Evolutionary conservation across 2,113 vertebrate genomes (phyloP).

Genomic region (Crotalus helleri): DNA sequence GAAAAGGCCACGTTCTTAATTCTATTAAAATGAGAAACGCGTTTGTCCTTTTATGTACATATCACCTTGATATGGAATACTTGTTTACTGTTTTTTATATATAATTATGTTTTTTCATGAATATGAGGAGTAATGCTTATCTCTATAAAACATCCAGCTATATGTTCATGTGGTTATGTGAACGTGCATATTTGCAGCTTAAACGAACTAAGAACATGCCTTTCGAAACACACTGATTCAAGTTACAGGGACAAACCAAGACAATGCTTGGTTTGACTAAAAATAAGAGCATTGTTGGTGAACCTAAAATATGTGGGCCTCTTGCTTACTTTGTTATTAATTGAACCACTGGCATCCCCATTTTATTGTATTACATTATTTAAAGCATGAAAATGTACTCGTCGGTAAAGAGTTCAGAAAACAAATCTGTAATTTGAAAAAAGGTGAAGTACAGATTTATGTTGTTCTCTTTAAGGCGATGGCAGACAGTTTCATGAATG

Average conservation of each 20-base stretch:
- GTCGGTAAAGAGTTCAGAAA: conserved; percentile 39
- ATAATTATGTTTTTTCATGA: background rate
- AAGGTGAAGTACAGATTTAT: background rate
- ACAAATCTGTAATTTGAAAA: conserved; percentile 30
- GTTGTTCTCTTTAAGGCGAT: conserved; percentile 17
- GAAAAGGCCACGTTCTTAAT: conserved; percentile 12
- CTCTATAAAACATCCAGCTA: background rate
- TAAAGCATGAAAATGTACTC: conserved; percentile 53
- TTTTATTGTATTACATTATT: conserved; percentile 50
- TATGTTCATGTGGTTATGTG: background rate
- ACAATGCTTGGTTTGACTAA: conserved; percentile 11
- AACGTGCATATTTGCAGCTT: background rate
- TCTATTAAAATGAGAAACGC: background rate
- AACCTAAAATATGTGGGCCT: conserved; percentile 16
- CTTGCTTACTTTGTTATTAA: background rate
- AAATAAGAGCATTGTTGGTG: background rate
- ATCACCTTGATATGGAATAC: background rate
- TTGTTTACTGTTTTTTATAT: background rate
- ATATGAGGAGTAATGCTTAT: background rate
- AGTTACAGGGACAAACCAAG: background rate
- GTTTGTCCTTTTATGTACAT: background rate
- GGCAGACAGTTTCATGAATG: conserved; percentile 20
- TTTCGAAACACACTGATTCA: conserved; percentile 26
- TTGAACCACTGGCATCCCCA: conserved; percentile 31
- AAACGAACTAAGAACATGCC: background rate